Base-by-base conservation (phyloP, 2,797 vertebrate genomes). In the Pantherophis alleghaniensis region DNA sequence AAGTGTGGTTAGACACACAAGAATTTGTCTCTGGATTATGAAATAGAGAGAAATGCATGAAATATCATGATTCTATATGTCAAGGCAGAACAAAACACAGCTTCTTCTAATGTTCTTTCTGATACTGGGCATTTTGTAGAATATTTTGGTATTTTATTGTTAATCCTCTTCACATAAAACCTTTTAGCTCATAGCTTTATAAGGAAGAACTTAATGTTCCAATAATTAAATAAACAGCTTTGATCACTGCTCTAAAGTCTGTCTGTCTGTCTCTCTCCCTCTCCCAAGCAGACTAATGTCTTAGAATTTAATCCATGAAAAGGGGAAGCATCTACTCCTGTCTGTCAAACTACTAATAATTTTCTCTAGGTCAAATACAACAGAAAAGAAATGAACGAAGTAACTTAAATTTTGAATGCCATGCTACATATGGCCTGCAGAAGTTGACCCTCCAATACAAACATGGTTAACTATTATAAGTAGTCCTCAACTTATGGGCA, bases 161-260 rank as follows among this genome's bases (percentile, higher is more conserved):
- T 86, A 53, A 47, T 86, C 32, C 92, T 90, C 57, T 93, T 87
- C 83, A 90, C 66, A 93, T 86, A 93, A 91, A 91, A 92, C 74
- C 28, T 86, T 91, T 90, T 93, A 86, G 51, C 93, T 66, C 59
- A 37, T 94, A 61, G 89, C 88, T 60, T n/a, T 90, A 92, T 55
- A 86, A 86, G 86, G 61, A 86, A 90, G 83, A 94, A 94, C 83
- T 90, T 90, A 90, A 90, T 92, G 93, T 89, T 87, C 79, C 28
- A 51, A 79, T 89, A 89, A 94, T 94, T 90, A 92, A 92, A 94
- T 87, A 90, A 90, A 94, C 60, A 93, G 66, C 63, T 90, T 92
- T 91, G 93, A 92, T 90, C 91, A 74, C 55, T 92, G 55, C 88
- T 60, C 79, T 92, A 53, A 63, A 92, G 88, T 90, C 55, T 90